phyloP scores from a whole-genome alignment of 2,888 invertebrate genomes.

The Agonopterix subpropinquella region DNA sequence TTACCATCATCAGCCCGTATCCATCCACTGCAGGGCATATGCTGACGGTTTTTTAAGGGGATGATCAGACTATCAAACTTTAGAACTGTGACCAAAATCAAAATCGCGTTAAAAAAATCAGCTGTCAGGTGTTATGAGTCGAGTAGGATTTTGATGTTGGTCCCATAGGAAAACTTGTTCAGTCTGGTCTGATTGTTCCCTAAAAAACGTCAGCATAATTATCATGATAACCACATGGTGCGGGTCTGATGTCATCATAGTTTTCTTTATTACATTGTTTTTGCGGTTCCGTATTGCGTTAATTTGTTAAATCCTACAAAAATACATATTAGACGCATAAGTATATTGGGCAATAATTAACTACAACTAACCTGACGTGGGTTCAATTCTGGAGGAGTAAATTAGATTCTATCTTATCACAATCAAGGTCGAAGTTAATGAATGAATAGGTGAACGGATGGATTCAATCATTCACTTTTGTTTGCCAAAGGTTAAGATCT shows the following conservation, averaged over 20 bases:
- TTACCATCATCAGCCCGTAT: no score
- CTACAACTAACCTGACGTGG: slow-evolving; percentile 18
- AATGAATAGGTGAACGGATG: slow-evolving; percentile 21
- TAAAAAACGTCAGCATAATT: no score
- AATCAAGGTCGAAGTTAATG: slow-evolving; percentile 26
- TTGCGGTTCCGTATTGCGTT: not conserved
- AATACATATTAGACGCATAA: not conserved
- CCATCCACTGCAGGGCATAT: no score
- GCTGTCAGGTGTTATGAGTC: no score
- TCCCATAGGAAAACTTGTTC: no score
- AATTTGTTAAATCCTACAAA: not conserved
- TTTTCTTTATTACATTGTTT: not conserved
- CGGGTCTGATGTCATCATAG: not conserved
- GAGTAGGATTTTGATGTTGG: no score
- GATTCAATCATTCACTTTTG: slow-evolving; percentile 24
- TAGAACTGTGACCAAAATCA: no score
- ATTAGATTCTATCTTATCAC: slow-evolving; percentile 29
- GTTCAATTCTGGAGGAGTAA: slow-evolving; percentile 34
- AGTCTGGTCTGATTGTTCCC: no score
- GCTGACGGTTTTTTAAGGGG: no score
- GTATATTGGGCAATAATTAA: no score
- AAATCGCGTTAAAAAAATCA: no score
- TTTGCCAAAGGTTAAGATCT: slow-evolving; percentile 27
- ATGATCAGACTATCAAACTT: no score
- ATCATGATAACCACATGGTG: not conserved